A percentile compares a stretch with the other conserved stretches of the same genome.
These are phyloP conservation scores for Hirundichthys speculiger DNA, from an alignment of 2,113 vertebrate species.

Conservation along the genomic window DNA sequence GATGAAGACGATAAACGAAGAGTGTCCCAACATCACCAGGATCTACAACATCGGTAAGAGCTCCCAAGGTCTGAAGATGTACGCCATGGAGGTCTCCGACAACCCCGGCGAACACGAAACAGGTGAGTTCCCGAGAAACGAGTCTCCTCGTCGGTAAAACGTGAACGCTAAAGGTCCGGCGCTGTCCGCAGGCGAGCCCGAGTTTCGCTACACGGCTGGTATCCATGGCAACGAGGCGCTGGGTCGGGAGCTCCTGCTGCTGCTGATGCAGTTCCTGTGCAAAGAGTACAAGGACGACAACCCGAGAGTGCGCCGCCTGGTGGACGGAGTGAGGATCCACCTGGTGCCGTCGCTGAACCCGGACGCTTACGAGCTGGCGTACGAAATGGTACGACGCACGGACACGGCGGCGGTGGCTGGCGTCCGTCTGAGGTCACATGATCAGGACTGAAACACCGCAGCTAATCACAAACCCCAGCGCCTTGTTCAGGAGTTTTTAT, in stretches of 20 bases:
- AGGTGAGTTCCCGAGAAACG: no score
- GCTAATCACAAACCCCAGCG: no score
- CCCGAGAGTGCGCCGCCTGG: slow-evolving; percentile 87
- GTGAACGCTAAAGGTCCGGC: neutral
- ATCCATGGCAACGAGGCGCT: slow-evolving; percentile 93
- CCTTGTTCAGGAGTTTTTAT: no score
- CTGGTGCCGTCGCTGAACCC: slow-evolving; percentile 94
- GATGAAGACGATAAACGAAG: slow-evolving; percentile 95
- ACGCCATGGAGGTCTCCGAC: slow-evolving; percentile 95
- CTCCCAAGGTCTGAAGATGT: slow-evolving; percentile 90
- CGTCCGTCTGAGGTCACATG: no score
- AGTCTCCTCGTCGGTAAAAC: neutral
- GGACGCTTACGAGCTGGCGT: slow-evolving; percentile 91
- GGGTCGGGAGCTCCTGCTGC: slow-evolving; percentile 90
- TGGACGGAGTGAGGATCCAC: slow-evolving; percentile 92
- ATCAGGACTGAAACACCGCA: no score
- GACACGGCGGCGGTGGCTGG: no score
- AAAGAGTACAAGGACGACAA: slow-evolving; percentile 93
- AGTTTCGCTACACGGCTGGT: slow-evolving; percentile 94
- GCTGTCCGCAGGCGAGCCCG: slow-evolving; percentile 86
- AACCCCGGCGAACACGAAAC: slow-evolving; percentile 93
- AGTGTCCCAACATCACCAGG: slow-evolving; percentile 94
- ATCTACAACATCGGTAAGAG: slow-evolving; percentile 96
- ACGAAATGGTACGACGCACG: slow-evolving; percentile 80
- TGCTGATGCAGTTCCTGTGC: slow-evolving; percentile 96